phyloP scores from a whole-genome alignment of 2,797 vertebrate genomes.

The Chelidonichthys spinosus region DNA sequence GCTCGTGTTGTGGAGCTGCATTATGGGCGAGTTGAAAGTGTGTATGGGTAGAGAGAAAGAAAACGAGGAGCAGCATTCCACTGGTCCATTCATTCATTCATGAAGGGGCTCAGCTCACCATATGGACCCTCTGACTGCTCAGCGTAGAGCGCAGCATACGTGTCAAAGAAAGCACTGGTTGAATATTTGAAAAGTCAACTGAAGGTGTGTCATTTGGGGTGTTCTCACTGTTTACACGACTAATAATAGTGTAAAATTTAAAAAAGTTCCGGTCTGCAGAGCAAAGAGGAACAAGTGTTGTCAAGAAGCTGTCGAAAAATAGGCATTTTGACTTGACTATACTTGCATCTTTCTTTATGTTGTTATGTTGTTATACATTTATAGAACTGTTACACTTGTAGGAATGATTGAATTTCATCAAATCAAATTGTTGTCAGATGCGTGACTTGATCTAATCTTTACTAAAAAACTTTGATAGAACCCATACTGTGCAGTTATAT shows the following conservation, averaged over 20 bases:
- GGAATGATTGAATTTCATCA: neutral
- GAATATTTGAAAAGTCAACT: conserved; percentile 17
- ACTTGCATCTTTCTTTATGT: too few species aligned
- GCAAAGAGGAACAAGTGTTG: neutral
- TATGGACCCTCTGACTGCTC: conserved; percentile 61
- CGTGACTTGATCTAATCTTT: neutral
- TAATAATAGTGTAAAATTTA: conserved; percentile 6
- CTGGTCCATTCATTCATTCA: conserved; percentile 65
- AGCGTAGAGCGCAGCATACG: conserved; percentile 21
- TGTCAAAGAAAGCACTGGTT: neutral
- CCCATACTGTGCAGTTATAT: neutral
- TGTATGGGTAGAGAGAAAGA: conserved; percentile 48
- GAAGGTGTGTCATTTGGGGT: conserved; percentile 6
- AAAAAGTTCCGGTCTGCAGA: conserved; percentile 10
- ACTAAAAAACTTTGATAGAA: conserved; percentile 3
- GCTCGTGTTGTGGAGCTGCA: conserved; percentile 21
- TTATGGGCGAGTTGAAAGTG: conserved; percentile 22
- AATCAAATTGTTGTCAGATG: neutral
- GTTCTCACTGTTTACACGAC: conserved; percentile 12
- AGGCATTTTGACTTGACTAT: too few species aligned
- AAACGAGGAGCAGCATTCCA: conserved; percentile 73
- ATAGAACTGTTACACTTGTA: neutral
- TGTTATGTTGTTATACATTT: neutral
- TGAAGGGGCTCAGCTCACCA: conserved; percentile 55
- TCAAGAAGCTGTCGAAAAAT: neutral